These are phyloP conservation scores for Ceryle rudis DNA, from an alignment of 2,797 vertebrate species.

Conservation along the genomic window DNA sequence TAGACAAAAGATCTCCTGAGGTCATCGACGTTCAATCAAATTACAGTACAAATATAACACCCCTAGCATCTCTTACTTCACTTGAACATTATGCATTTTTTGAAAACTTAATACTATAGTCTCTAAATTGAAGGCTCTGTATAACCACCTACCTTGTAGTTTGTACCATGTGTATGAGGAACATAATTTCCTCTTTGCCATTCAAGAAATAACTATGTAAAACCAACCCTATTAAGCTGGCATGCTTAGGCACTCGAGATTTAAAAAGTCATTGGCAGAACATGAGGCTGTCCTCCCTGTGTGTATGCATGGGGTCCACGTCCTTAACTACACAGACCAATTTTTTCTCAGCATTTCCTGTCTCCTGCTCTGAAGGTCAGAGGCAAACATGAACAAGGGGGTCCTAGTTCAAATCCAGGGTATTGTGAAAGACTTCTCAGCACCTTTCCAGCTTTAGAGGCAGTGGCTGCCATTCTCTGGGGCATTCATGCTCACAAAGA, in stretches of 20 bases:
- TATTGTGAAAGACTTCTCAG: background rate
- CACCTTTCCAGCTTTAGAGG: background rate
- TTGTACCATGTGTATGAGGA: too few relatives aligned
- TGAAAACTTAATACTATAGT: background rate
- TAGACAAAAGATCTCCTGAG: background rate
- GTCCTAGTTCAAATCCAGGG: background rate
- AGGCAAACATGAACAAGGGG: background rate
- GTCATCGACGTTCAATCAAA: background rate
- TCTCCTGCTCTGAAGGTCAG: background rate
- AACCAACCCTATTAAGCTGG: background rate
- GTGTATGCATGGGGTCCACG: fast-evolving
- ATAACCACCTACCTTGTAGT: background rate
- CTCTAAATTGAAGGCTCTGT: background rate
- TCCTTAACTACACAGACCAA: background rate
- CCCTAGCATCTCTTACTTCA: background rate
- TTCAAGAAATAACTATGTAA: background rate
- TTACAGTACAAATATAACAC: background rate
- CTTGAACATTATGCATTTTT: background rate
- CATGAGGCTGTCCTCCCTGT: background rate
- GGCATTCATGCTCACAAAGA: background rate
- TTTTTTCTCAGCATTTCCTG: background rate
- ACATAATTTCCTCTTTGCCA: background rate
- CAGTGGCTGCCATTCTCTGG: background rate
- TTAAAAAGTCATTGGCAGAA: background rate
- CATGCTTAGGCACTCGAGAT: conserved; percentile 38